Percentiles rank a stretch among this genome's conserved stretches.
Conservation (phyloP, 2,113 vertebrate genomes). For the Stercorarius parasiticus region DNA sequence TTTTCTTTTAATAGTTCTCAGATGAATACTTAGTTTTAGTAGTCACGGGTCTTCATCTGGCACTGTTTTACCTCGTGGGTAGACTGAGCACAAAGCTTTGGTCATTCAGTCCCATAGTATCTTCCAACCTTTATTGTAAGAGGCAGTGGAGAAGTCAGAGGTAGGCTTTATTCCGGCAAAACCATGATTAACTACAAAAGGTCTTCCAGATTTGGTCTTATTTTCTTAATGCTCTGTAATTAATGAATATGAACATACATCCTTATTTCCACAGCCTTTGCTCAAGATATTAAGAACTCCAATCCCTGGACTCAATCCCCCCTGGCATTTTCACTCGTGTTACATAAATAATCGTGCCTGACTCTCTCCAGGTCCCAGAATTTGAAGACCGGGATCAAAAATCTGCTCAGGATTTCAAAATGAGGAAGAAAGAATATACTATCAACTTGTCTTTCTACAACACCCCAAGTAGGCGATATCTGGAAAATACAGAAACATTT, state of each 20-base stretch:
- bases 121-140: neutral
- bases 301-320: neutral
- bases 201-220: constrained; percentile 1
- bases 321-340: neutral
- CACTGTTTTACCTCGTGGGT: neutral
- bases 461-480: neutral
- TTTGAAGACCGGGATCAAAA: neutral
- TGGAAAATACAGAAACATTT: neutral
- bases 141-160: neutral
- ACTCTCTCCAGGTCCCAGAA: neutral
- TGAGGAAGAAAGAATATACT: neutral
- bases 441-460: neutral
- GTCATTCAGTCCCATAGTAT: neutral
- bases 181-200: neutral
- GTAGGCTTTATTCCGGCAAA: neutral
- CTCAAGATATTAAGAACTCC: neutral
- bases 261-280: constrained; percentile 11
- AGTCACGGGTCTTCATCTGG: neutral
- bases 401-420: neutral
- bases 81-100: neutral
- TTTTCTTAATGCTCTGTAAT: constrained; percentile 28
- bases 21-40: neutral
- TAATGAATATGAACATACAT: neutral
- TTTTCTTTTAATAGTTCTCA: constrained; percentile 1
- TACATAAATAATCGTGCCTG: neutral